phyloP scores from a whole-genome alignment of 2,113 vertebrate genomes.

The Procavia capensis region DNA sequence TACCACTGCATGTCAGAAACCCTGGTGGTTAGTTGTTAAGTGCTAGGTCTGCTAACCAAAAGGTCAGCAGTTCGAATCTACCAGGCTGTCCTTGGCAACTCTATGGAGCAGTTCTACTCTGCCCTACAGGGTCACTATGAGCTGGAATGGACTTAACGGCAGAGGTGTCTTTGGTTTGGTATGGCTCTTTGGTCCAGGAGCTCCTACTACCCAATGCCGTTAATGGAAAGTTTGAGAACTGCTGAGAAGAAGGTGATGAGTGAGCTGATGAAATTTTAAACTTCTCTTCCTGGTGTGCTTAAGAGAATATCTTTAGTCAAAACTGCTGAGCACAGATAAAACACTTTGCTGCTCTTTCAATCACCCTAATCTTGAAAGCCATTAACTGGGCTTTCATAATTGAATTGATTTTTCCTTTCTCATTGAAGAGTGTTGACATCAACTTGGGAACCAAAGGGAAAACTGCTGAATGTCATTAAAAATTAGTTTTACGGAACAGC shows the following conservation, averaged over 20 bases:
- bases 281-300: constrained; percentile 40
- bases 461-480: constrained; percentile 74
- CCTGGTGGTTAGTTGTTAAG: too few relatives aligned
- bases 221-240: not conserved
- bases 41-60: too few relatives aligned
- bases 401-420: constrained; percentile 83
- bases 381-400: constrained; percentile 80
- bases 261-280: not conserved
- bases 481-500: constrained; percentile 70
- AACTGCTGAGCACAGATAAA: constrained; percentile 79
- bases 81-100: too few relatives aligned
- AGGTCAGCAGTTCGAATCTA: too few relatives aligned
- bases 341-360: constrained; percentile 72
- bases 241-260: not conserved
- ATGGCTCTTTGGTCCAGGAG: not conserved
- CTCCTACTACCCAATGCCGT: not conserved
- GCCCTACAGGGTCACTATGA: too few relatives aligned
- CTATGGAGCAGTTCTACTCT: too few relatives aligned
- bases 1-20: too few relatives aligned
- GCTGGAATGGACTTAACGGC: too few relatives aligned
- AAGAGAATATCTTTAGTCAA: constrained; percentile 55
- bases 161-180: too few relatives aligned
- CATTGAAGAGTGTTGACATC: constrained; percentile 65
- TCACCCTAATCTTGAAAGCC: constrained; percentile 80
- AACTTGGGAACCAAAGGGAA: constrained; percentile 64